phyloP scores from a whole-genome alignment of 2,113 vertebrate genomes.

The Mionectes macconnelli region DNA sequence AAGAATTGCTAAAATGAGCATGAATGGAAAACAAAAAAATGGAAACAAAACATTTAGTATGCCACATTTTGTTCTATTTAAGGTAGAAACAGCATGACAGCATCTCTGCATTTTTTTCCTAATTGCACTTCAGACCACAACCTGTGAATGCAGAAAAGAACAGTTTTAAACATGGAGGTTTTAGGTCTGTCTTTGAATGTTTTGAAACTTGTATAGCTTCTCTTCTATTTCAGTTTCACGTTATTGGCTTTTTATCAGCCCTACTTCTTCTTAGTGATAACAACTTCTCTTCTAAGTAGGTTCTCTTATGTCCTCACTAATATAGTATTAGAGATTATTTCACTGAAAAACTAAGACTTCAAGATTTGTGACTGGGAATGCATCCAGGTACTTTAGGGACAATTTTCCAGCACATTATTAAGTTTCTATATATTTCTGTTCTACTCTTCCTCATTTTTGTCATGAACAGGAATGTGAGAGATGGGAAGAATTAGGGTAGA shows the following conservation, averaged over 20 bases:
- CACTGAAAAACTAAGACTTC: not conserved
- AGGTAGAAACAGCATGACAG: not conserved
- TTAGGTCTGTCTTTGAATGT: not conserved
- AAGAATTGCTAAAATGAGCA: not conserved
- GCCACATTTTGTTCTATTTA: not conserved
- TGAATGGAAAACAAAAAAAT: not conserved
- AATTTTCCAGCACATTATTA: not conserved
- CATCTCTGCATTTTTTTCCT: not conserved
- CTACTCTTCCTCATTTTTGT: not conserved
- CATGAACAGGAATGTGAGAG: not conserved
- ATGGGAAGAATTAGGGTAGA: not conserved
- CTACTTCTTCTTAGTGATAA: not conserved
- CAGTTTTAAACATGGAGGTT: accelerated
- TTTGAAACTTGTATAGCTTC: not conserved
- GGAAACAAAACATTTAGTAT: not conserved
- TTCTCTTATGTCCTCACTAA: not conserved
- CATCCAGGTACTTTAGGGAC: not conserved
- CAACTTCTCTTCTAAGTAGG: not conserved
- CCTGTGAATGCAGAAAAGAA: not conserved
- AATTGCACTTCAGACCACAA: not conserved
- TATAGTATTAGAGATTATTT: not conserved
- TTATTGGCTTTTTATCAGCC: not conserved
- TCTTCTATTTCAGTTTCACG: not conserved
- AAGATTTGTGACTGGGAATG: not conserved
- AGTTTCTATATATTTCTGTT: not conserved